phyloP scores from a whole-genome alignment of 2,797 vertebrate species.

The Rhadinocentrus ornatus region DNA sequence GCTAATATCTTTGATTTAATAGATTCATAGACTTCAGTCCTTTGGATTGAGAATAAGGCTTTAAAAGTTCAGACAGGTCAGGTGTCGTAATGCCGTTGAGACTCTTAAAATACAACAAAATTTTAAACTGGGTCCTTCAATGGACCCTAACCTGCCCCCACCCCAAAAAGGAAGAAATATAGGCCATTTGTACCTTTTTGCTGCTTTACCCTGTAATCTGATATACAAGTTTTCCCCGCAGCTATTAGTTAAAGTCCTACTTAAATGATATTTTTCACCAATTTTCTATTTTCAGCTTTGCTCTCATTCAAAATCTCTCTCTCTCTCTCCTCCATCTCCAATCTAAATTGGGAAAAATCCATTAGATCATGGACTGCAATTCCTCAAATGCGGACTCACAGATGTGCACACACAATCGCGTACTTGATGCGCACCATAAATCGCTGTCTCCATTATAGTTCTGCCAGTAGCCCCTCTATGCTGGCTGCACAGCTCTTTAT shows the following conservation, averaged over 20 bases:
- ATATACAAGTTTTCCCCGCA: not conserved
- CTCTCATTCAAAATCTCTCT: not conserved
- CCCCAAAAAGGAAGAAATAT: too few relatives aligned
- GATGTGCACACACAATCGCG: conserved; percentile 28
- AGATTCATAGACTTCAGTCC: too few relatives aligned
- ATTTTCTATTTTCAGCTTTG: not conserved
- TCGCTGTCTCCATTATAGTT: conserved; percentile 82
- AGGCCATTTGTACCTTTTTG: not conserved
- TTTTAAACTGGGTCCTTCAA: too few relatives aligned
- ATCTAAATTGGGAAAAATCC: conserved; percentile 54
- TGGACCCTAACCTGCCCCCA: too few relatives aligned
- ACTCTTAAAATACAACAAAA: too few relatives aligned
- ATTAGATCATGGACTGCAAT: conserved; percentile 69
- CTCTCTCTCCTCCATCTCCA: not conserved
- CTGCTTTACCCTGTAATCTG: not conserved
- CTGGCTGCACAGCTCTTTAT: conserved; percentile 85
- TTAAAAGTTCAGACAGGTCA: too few relatives aligned
- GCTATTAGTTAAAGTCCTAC: not conserved
- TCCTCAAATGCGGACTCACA: conserved; percentile 59
- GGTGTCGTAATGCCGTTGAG: too few relatives aligned
- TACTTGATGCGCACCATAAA: conserved; percentile 79
- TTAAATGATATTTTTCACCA: not conserved
- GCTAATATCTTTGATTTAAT: too few relatives aligned
- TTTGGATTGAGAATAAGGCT: too few relatives aligned
- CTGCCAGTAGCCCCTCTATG: conserved; percentile 83